A percentile compares a stretch with the other conserved stretches of the same genome.
phyloP scores from a whole-genome alignment of 2,113 vertebrate species.

The Chloropsis cyanopogon region DNA sequence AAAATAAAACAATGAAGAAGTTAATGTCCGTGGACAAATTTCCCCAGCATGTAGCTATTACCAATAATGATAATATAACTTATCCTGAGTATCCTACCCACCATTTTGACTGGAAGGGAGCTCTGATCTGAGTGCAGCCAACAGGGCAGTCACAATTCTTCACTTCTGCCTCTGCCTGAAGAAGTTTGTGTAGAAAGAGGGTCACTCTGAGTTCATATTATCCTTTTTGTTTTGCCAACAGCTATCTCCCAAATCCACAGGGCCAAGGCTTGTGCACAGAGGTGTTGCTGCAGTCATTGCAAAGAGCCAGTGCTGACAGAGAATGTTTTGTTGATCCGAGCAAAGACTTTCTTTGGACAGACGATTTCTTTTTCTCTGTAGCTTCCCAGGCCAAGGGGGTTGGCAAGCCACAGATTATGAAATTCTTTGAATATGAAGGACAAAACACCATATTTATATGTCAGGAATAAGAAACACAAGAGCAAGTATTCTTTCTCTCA shows the following conservation, averaged over 20 bases:
- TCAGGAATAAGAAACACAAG: slow-evolving; percentile 11
- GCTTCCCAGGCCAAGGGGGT: neutral
- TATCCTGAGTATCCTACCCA: neutral
- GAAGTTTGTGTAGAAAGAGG: neutral
- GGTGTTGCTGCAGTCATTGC: neutral
- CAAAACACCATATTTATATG: slow-evolving; percentile 38
- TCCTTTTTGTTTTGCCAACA: neutral
- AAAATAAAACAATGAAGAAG: neutral
- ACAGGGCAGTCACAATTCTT: neutral
- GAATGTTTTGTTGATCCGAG: neutral
- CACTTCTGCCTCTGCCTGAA: neutral
- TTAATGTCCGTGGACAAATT: neutral
- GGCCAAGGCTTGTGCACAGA: neutral
- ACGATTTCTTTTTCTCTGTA: neutral
- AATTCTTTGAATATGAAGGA: neutral
- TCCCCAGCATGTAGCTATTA: neutral
- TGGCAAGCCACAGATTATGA: neutral
- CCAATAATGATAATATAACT: neutral
- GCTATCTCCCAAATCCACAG: neutral
- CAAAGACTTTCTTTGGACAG: neutral
- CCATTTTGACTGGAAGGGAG: neutral
- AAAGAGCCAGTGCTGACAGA: neutral
- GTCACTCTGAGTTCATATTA: neutral
- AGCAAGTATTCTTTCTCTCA: neutral
- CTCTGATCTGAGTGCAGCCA: neutral